Conservation (phyloP, 2,797 vertebrate genomes). For the Pteronotus mesoamericanus region DNA sequence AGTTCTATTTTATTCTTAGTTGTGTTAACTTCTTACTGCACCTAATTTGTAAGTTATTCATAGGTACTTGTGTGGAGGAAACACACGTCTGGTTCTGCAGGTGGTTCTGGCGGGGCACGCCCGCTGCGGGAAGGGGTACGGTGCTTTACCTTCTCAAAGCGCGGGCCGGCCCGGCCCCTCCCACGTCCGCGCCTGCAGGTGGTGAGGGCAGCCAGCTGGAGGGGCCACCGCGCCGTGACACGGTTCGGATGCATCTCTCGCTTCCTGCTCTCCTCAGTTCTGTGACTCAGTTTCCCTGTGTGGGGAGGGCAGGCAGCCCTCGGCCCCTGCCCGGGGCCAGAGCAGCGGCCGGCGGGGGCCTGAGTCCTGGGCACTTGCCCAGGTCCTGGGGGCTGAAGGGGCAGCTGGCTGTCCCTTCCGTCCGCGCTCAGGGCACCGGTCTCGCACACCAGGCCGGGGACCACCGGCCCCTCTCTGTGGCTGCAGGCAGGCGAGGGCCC, state of each 20-base stretch:
- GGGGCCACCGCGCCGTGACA: too few species aligned
- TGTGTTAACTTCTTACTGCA: fast-evolving
- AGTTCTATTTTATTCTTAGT: too few species aligned
- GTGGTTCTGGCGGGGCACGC: too few species aligned
- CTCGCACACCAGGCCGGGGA: background rate
- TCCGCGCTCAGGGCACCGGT: background rate
- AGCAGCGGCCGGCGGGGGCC: too few species aligned
- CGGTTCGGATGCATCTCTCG: background rate
- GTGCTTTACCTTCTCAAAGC: background rate
- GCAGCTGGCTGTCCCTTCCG: background rate
- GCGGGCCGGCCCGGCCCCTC: too few species aligned
- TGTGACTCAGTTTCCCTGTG: background rate
- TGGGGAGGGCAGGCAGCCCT: too few species aligned
- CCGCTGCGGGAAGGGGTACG: background rate
- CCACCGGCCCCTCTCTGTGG: background rate
- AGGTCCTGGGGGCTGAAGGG: background rate
- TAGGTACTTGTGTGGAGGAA: too few species aligned
- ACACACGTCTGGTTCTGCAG: too few species aligned
- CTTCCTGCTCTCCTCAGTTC: background rate
- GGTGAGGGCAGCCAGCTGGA: too few species aligned
- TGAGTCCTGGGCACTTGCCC: fast-evolving
- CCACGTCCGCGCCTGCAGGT: too few species aligned
- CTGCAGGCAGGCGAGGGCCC: background rate
- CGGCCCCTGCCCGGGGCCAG: background rate
- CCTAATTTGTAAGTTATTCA: fast-evolving